Evolutionary conservation across 2,888 invertebrate species (phyloP).

Genomic region (Lithophane socia): DNA sequence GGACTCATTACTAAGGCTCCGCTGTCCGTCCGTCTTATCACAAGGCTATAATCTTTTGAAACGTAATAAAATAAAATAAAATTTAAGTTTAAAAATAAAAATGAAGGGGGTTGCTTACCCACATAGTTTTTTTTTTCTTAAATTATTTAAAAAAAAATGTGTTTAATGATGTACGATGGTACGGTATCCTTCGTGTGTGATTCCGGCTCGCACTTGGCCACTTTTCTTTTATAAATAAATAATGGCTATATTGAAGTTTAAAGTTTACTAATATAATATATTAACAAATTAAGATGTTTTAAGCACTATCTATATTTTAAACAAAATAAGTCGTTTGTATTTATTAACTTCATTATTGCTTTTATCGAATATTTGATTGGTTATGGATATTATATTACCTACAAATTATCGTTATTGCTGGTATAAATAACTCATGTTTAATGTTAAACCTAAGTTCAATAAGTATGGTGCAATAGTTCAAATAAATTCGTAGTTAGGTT

Average conservation of each 20-base stretch:
- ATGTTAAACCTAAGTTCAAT: neutral
- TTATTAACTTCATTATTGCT: conserved; percentile 20
- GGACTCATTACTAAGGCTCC: neutral
- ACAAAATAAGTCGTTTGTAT: conserved; percentile 22
- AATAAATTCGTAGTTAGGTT: conserved; percentile 7
- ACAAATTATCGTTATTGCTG: conserved; percentile 21
- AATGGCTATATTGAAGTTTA: neutral
- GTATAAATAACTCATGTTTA: conserved; percentile 25
- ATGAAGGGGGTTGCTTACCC: too few species aligned
- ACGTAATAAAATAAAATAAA: neutral
- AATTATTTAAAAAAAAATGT: too few species aligned
- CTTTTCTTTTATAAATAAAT: neutral
- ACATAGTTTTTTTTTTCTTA: too few species aligned
- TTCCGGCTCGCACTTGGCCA: neutral
- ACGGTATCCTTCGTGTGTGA: neutral
- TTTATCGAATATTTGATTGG: conserved; percentile 36
- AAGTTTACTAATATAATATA: conserved; percentile 10
- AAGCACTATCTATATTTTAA: neutral
- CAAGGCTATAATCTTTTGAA: too few species aligned
- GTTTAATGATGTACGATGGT: neutral
- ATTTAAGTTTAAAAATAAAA: too few species aligned
- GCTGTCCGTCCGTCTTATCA: neutral
- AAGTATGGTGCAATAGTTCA: conserved; percentile 6
- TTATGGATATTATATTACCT: conserved; percentile 7
- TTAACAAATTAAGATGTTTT: conserved; percentile 34